Base-by-base conservation (phyloP, 2,888 invertebrate genomes). In the Heliconius ismenius region DNA sequence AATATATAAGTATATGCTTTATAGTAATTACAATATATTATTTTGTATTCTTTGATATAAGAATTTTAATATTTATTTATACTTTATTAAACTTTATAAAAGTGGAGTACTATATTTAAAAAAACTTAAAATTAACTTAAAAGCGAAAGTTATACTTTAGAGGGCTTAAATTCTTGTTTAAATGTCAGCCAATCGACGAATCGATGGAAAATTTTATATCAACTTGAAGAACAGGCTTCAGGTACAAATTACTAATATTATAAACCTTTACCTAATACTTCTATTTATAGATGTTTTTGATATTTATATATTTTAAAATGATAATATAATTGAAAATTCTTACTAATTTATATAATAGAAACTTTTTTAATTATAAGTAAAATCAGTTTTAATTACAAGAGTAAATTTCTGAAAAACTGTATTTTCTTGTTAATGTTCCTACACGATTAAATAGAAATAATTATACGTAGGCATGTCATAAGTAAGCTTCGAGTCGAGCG, bases 401-500 rank as follows among this genome's bases (percentile, higher is more conserved):
- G 43, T 43, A 15, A 43, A 6, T 6, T 6, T 6, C 15, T 43
- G 4, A 43, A 43, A 15, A 6, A 7, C 15, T 43, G 15, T 43
- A 43, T 43, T 43, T 43, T 43, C 43, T 43, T 15, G 1, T 43
- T 43, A 2, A 54, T 28, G 63, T 10, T 32, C n/a, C 11, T n/a
- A 64, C 26, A 26, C 3, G 64, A 65, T n/a, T 65, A 65, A 65
- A 65, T 11, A 60, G 2, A 13, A 60, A 13, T 63, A 6, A 62
- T 62, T 26, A 62, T 26, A 62, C 11, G 62, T 62, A 24, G 28
- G 28, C 32, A 49, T 21, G 43, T 39, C 39, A 36, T 70, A 74
- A 69, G 65, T 75, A 69, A 78, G 73, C 78, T 78, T 78, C 65
- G 77, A 78, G 73, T 43, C 43, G 43, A 54, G 54, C 81, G 76